Conservation (phyloP, 2,888 invertebrate species). For the Odontocerum albicorne region DNA sequence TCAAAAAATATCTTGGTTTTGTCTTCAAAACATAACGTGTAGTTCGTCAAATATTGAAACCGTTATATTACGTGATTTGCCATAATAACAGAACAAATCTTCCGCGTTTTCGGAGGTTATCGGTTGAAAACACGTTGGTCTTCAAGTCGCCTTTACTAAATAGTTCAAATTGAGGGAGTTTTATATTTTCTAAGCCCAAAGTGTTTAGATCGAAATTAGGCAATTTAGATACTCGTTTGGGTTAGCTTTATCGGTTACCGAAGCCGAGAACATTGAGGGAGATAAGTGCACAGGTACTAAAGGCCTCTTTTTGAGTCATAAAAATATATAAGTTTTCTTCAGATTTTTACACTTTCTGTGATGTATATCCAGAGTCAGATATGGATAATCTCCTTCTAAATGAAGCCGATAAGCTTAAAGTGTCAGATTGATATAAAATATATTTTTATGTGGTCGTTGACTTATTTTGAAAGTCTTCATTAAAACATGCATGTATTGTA, state of each 20-base stretch:
- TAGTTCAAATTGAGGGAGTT: too few relatives aligned
- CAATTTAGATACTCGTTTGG: conserved; percentile 36
- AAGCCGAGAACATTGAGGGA: conserved; percentile 1
- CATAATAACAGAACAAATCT: too few relatives aligned
- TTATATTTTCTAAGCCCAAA: conserved; percentile 11
- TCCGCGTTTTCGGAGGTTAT: not conserved
- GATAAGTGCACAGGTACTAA: conserved; percentile 10
- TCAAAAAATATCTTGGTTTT: too few relatives aligned
- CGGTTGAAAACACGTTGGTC: not conserved
- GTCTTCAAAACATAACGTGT: too few relatives aligned
- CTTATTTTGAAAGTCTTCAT: too few relatives aligned
- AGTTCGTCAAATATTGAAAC: too few relatives aligned
- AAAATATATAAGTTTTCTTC: conserved; percentile 1
- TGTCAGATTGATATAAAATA: too few relatives aligned
- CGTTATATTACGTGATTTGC: too few relatives aligned
- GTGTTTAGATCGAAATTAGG: conserved; percentile 37
- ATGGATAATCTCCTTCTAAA: not conserved
- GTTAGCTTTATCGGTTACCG: conserved; percentile 31
- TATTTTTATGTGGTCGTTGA: too few relatives aligned
- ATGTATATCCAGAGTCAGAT: not conserved
- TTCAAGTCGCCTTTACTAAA: too few relatives aligned
- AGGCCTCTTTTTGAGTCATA: conserved; percentile 3
- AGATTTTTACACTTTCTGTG: not conserved
- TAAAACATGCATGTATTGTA: too few relatives aligned
- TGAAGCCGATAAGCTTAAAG: too few relatives aligned